Base-by-base conservation (phyloP, 2,888 invertebrate genomes). In the Xanthia icteritia region DNA sequence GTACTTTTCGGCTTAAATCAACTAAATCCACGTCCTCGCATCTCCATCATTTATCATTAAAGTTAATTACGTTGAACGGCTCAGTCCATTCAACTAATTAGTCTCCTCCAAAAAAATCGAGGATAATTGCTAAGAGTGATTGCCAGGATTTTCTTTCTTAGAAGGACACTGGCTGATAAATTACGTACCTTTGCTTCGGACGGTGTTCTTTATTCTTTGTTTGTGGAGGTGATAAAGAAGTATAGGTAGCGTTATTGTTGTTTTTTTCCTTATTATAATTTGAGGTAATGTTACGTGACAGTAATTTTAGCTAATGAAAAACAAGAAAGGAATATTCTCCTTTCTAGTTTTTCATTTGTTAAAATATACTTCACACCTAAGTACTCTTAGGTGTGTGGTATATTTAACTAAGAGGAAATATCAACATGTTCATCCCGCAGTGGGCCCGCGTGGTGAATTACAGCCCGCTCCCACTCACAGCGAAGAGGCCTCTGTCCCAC, bases 41-140 rank as follows among this genome's bases (percentile, higher is more conserved):
- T 86, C 84, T 89, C 90, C 91, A 91, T 94, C 92, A 93, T 95
- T 94, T 92, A 94, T 95, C 93, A 94, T 95, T 93, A 92, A 92
- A 95, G 94, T 94, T 94, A 95, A 95, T 96, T 94, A 94, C 91
- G 90, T 92, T 90, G 91, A 94, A 93, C 92, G 92, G 92, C 91
- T 92, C 93, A 92, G 94, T 93, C 94, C 95, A 95, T 95, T 94
- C 92, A 87, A 92, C 93, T 95, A 95, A 95, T 96, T 95, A 95
- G 94, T 92, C 92, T 91, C 89, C 91, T 92, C 92, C 92, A 93
- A 93, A 94, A 93, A 95, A 95, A 95, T 94, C 91, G 92, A 91
- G 93, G 94, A 95, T 95, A 94, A 95, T 95, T 95, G 94, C 90
- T 89, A 91, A 93, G 94, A 95, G 92, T 92, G 94, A 95, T 95